Evolutionary conservation across 2,888 invertebrate genomes (phyloP), one percentile per base, ranked within the genome.

Genomic region (Macropis europaea): DNA sequence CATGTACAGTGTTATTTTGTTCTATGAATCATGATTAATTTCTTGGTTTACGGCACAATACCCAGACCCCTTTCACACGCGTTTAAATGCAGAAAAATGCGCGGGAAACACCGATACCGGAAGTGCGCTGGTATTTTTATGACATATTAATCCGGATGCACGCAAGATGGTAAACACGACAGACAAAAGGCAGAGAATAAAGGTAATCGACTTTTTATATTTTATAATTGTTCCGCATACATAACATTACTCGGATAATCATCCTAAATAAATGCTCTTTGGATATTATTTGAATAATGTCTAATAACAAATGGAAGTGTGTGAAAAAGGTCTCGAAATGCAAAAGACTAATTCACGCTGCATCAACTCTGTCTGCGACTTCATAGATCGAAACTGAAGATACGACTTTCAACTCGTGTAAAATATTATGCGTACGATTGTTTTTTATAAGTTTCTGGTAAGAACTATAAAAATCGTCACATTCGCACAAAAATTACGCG

Each of bases 101-200:
- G 5, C 26, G n/a, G 36, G n/a, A 17, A 11, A 53, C 15, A n/a
- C n/a, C n/a, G n/a, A n/a, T 15, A 7, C 2, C 43, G 13, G 42
- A 56, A 56, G 42, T 42, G 30, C 3, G 7, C 36, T 42, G 30
- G 38, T 26, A 22, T 13, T 30, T 43, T 43, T 30, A 56, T n/a
- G n/a, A n/a, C n/a, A n/a, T n/a, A n/a, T n/a, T n/a, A n/a, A n/a
- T n/a, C n/a, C n/a, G n/a, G n/a, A n/a, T n/a, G n/a, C n/a, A n/a
- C n/a, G n/a, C n/a, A n/a, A n/a, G n/a, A n/a, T n/a, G n/a, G n/a
- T n/a, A n/a, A n/a, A n/a, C n/a, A n/a, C n/a, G n/a, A n/a, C n/a
- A n/a, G n/a, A n/a, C n/a, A n/a, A n/a, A n/a, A n/a, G n/a, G n/a
- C n/a, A n/a, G n/a, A n/a, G n/a, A n/a, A n/a, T n/a, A n/a, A n/a